Evolutionary conservation across 2,113 vertebrate genomes (phyloP).

Genomic region (Circaetus gallicus): DNA sequence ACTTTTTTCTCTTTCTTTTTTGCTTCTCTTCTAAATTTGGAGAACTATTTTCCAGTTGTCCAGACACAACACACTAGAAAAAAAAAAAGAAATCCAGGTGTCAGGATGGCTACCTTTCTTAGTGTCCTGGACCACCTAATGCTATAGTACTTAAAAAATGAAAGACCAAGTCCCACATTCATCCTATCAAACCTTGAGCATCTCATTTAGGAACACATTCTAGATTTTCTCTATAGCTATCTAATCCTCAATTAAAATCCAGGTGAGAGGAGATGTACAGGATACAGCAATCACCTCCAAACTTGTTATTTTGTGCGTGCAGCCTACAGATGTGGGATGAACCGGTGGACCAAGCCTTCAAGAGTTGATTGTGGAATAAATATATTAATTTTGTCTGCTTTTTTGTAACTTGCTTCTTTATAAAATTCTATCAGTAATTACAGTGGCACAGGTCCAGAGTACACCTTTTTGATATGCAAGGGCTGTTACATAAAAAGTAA

Average conservation of each 20-base stretch:
- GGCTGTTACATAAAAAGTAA: not conserved
- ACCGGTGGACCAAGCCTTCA: not conserved
- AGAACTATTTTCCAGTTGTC: not conserved
- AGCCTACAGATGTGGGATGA: not conserved
- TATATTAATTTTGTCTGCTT: not conserved
- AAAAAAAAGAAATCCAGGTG: not conserved
- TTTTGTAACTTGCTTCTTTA: not conserved
- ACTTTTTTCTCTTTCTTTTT: not conserved
- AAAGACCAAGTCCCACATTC: not conserved
- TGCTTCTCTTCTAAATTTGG: not conserved
- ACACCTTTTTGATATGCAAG: not conserved
- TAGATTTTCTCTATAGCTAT: not conserved
- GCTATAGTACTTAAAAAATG: not conserved
- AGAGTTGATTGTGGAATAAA: not conserved
- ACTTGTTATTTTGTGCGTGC: not conserved
- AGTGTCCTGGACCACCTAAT: not conserved
- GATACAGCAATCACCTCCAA: not conserved
- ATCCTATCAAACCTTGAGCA: not conserved
- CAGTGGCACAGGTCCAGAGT: not conserved
- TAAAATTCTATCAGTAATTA: not conserved
- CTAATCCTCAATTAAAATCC: not conserved
- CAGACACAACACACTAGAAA: not conserved
- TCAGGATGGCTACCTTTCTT: not conserved
- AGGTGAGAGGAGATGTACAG: not conserved
- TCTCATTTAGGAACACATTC: not conserved